Evolutionary conservation across 2,888 invertebrate genomes (phyloP), one percentile per base, ranked within the genome.

Genomic region (Tridacna crocea): DNA sequence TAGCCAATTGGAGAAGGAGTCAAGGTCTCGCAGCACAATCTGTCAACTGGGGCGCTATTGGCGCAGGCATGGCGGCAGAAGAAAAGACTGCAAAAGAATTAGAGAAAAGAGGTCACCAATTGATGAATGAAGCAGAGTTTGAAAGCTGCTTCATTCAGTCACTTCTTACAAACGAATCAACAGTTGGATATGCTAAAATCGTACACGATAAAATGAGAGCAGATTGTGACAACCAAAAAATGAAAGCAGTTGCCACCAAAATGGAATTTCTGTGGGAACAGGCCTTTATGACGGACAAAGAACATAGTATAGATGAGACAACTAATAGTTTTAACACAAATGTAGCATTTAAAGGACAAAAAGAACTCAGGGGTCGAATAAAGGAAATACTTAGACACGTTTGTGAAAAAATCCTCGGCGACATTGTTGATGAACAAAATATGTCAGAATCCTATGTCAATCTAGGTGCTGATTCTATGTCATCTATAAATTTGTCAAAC

Each of bases 21-120:
- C 17, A 55, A 17, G 72, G 72, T 55, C 22, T 47, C 26, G 22
- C 17, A 27, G 51, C 22, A 11, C 72, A 72, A 27, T 72, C 72
- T 11, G 47, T 72, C 13, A 72, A 55, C 26, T 72, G 72, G 72
- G 72, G 72, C 6, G 72, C 72, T 51, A n/a, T 72, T 26, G n/a
- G 22, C 6, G 19, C 22, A 12, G 72, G 72, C 2, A 72, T 72
- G 72, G 72, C 55, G 12, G 48, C 27, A 36, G 55, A 22, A 17
- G 48, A 72, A 13, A 51, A 24, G 6, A 22, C 55, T 51, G 72
- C 51, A 13, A 55, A 24, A 10, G 27, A 55, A 11, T 55, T 72
- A 13, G 55, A 72, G n/a, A 47, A 15, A 26, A 51, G 48, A 13
- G 72, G 72, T 0, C 72, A 72, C 55, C 22, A 22, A 17, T 26